A percentile compares a stretch with the other conserved stretches of the same genome.
Evolutionary conservation across 2,888 invertebrate genomes (phyloP).

Genomic region (Lasioglossum malachurum): DNA sequence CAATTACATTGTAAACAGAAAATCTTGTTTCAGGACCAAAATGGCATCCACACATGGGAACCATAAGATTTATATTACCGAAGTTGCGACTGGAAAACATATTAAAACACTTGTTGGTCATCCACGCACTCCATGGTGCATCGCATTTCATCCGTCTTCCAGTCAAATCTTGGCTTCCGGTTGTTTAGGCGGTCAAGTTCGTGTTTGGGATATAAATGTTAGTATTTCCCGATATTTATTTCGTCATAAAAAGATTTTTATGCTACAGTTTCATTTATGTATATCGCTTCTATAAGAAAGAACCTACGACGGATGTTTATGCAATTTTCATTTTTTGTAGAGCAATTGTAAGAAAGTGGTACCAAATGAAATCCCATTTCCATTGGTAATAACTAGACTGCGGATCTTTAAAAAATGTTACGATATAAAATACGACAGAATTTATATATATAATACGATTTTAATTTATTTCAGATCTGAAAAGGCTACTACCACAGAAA

Average conservation of each 20-base stretch:
- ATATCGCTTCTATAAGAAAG: neutral
- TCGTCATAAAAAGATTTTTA: neutral
- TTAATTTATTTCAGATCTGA: no score
- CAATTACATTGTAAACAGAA: neutral
- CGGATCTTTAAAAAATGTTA: no score
- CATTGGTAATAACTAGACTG: no score
- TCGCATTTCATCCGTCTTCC: slow-evolving; percentile 94
- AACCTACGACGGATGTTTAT: no score
- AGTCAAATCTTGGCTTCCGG: slow-evolving; percentile 94
- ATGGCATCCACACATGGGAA: slow-evolving; percentile 96
- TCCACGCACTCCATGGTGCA: slow-evolving; percentile 95
- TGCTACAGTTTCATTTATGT: neutral
- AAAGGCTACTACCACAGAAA: no score
- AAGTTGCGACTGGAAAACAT: slow-evolving; percentile 91
- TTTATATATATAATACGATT: no score
- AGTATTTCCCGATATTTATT: slow-evolving; percentile 72
- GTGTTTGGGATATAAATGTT: slow-evolving; percentile 94
- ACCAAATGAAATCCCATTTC: no score
- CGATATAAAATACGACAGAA: no score
- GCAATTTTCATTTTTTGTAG: no score
- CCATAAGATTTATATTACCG: slow-evolving; percentile 94
- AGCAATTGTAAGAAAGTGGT: no score
- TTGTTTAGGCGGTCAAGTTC: slow-evolving; percentile 94
- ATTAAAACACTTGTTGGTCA: slow-evolving; percentile 92
- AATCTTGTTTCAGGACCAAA: slow-evolving; percentile 87